These are phyloP conservation scores for Euphysa ruthae DNA, from an alignment of 30 jellyfish, hydroid and myxozoan genomes.

Conservation along the genomic window DNA sequence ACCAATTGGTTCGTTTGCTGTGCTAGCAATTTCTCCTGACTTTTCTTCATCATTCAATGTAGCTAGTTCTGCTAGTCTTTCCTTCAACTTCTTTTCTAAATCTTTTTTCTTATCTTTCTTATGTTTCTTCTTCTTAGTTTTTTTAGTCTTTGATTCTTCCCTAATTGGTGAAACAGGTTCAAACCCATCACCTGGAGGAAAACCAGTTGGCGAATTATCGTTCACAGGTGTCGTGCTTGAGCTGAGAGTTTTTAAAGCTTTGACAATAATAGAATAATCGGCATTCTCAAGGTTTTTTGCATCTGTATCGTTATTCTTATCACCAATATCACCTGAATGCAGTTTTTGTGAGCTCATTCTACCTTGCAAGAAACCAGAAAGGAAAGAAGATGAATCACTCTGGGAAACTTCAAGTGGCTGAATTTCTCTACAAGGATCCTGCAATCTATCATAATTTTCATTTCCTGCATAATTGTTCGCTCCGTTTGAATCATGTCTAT, in stretches of 20 bases:
- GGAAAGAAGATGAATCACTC: too few species aligned
- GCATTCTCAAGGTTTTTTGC: conserved; percentile 13
- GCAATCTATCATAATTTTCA: too few species aligned
- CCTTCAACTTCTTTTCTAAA: conserved; percentile 11
- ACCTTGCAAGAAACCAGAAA: conserved; percentile 5
- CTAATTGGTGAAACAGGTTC: conserved; percentile 25
- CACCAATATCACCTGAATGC: background rate
- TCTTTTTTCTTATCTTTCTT: conserved; percentile 20
- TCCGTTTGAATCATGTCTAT: too few species aligned
- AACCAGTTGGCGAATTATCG: background rate
- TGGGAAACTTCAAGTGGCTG: too few species aligned
- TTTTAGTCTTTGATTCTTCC: background rate
- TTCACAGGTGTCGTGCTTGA: conserved; percentile 5
- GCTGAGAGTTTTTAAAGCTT: conserved; percentile 22
- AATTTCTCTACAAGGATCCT: too few species aligned
- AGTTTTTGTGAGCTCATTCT: background rate
- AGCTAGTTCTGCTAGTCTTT: conserved; percentile 30
- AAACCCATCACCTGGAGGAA: conserved; percentile 1
- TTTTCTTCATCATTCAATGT: conserved; percentile 22
- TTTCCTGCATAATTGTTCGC: too few species aligned
- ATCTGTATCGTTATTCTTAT: background rate
- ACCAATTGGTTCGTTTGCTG: too few species aligned
- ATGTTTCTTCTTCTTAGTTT: conserved; percentile 11
- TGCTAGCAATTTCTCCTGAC: background rate
- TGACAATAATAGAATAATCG: conserved; percentile 21